Percentiles rank a stretch among this genome's conserved stretches.
Evolutionary conservation across 2,113 vertebrate species (phyloP).

Genomic region (Sinocyclocheilus anophthalmus): DNA sequence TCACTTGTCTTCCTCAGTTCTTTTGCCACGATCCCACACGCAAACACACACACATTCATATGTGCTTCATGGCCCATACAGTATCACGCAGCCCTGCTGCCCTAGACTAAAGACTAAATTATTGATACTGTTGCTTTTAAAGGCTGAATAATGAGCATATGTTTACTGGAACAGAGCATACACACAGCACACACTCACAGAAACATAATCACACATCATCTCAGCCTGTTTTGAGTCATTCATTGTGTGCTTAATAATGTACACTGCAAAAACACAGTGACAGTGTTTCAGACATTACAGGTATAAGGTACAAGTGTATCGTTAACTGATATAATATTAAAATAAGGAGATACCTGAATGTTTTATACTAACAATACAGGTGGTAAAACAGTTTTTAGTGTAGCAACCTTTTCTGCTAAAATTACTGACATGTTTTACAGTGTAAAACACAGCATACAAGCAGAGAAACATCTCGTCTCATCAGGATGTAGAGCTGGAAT

Average conservation of each 20-base stretch:
- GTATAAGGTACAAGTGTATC: background rate
- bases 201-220: slow-evolving; percentile 22
- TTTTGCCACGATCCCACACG: background rate
- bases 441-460: background rate
- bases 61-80: slow-evolving; percentile 44
- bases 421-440: background rate
- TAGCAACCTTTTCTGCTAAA: background rate
- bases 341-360: background rate
- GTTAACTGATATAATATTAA: background rate
- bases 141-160: slow-evolving; percentile 50
- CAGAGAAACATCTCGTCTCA: slow-evolving; percentile 20
- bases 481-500: slow-evolving; percentile 22
- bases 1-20: background rate
- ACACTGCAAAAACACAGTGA: background rate
- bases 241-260: background rate
- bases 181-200: slow-evolving; percentile 30
- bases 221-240: background rate
- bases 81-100: slow-evolving; percentile 26
- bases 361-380: background rate
- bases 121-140: slow-evolving; percentile 61
- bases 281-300: background rate
- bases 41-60: slow-evolving; percentile 37
- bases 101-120: slow-evolving; percentile 52
- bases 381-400: background rate
- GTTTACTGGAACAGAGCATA: slow-evolving; percentile 50